Conservation (phyloP, 2,797 vertebrate species). For the Pelochelys cantorii region DNA sequence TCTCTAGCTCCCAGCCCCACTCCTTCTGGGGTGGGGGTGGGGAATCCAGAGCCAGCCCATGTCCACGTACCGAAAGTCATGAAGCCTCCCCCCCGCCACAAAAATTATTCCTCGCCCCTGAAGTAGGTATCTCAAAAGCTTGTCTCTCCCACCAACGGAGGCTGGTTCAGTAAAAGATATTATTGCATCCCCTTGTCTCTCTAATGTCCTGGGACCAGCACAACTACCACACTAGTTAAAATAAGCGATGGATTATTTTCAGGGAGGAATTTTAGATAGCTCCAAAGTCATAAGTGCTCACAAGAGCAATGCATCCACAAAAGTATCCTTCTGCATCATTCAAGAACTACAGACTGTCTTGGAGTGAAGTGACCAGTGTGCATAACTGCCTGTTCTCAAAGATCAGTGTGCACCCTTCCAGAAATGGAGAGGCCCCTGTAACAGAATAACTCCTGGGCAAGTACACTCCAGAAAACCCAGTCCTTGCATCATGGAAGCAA, state of each 20-base stretch:
- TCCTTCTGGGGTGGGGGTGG: no score
- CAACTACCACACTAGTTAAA: not conserved
- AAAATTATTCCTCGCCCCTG: no score
- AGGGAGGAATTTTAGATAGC: not conserved
- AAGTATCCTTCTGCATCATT: not conserved
- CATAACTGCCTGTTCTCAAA: not conserved
- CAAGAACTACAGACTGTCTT: not conserved
- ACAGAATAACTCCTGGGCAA: not conserved
- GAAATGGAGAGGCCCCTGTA: not conserved
- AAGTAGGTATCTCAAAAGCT: not conserved
- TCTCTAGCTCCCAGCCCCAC: no score
- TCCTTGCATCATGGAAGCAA: not conserved
- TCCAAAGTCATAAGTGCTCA: not conserved
- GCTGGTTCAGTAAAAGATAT: not conserved
- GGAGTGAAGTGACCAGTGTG: not conserved
- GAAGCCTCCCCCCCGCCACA: no score
- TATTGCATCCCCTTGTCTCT: not conserved
- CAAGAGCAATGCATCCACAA: not conserved
- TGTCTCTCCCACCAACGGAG: not conserved
- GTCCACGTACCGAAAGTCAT: no score
- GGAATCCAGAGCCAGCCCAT: no score
- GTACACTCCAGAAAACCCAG: not conserved
- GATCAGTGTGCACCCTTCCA: rapidly evolving
- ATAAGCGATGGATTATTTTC: rapidly evolving
- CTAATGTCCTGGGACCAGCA: not conserved